Evolutionary conservation across 2,888 invertebrate species (phyloP), one percentile per base, ranked within the genome.

Genomic region (Trissonchulus latispiculum): DNA sequence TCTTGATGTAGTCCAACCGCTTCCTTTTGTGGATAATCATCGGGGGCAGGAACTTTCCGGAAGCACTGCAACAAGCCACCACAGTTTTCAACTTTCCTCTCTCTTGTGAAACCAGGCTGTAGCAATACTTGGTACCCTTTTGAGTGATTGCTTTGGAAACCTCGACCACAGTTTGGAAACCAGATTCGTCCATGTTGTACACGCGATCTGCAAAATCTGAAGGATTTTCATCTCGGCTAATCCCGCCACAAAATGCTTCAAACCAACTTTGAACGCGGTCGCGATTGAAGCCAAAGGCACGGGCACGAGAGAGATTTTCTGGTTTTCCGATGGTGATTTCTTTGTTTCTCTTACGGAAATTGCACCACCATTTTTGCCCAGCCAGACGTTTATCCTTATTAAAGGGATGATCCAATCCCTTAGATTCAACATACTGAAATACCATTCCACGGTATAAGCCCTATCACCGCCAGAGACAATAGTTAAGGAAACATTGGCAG

Each of bases 141-240:
- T 23, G 2, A 28, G 69, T n/a, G 33, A 68, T n/a, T 3, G 36
- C 69, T n/a, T 68, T 68, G 15, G 8, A 28, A 3, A 33, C 8
- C 8, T 32, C 33, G 8, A 36, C 35, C 28, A 68, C 69, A 68
- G n/a, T 36, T 33, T 68, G 69, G 3, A 68, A 15, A 3, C 69
- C 69, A 15, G 32, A 35, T n/a, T 68, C 69, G n/a, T 68, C 69
- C 69, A 68, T 36, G n/a, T 68, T 68, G 3, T n/a, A 68, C 31
- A 68, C 36, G n/a, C 31, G 69, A 8, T 68, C 69, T 15, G 69
- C 35, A 36, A 8, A 8, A 68, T 23, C 15, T 8, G 31, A 35
- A 2, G 36, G 36, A 18, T 2, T 15, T 23, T 68, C n/a, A 23
- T 3, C n/a, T n/a, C n/a, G n/a, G n/a, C 33, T 36, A n/a, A 68